A percentile compares a stretch with the other conserved stretches of the same genome.
Evolutionary conservation across 2,888 invertebrate species (phyloP).

Genomic region (Ichneumoninae sp.): DNA sequence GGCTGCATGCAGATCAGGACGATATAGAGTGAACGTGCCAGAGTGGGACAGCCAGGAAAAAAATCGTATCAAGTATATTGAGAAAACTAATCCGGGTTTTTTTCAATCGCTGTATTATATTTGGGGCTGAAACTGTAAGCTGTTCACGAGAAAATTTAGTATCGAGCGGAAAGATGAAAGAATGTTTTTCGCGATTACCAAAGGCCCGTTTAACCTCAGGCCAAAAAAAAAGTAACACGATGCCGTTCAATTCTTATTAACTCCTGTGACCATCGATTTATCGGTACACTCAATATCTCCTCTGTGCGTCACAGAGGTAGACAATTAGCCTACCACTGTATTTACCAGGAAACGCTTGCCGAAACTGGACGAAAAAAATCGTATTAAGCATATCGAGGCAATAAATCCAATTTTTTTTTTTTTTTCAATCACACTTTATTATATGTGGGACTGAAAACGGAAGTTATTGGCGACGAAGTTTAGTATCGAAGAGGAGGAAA

Average conservation of each 20-base stretch:
- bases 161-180: too few species aligned
- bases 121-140: too few species aligned
- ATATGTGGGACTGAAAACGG: too few species aligned
- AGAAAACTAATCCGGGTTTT: too few species aligned
- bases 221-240: neutral
- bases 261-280: neutral
- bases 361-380: neutral
- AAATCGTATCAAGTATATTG: too few species aligned
- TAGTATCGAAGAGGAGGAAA: neutral
- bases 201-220: too few species aligned
- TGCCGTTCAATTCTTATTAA: neutral
- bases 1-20: neutral
- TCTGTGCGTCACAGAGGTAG: constrained; percentile 4
- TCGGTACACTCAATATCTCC: neutral
- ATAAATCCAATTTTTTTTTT: too few species aligned
- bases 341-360: constrained; percentile 29
- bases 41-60: neutral
- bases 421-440: too few species aligned
- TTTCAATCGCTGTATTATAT: too few species aligned
- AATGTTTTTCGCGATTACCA: too few species aligned
- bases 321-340: constrained; percentile 25
- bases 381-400: too few species aligned
- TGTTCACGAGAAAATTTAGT: too few species aligned
- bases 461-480: neutral
- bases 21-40: constrained; percentile 1